A percentile compares a stretch with the other conserved stretches of the same genome.
Conservation (phyloP, 2,888 invertebrate genomes). For the Noctua comes region DNA sequence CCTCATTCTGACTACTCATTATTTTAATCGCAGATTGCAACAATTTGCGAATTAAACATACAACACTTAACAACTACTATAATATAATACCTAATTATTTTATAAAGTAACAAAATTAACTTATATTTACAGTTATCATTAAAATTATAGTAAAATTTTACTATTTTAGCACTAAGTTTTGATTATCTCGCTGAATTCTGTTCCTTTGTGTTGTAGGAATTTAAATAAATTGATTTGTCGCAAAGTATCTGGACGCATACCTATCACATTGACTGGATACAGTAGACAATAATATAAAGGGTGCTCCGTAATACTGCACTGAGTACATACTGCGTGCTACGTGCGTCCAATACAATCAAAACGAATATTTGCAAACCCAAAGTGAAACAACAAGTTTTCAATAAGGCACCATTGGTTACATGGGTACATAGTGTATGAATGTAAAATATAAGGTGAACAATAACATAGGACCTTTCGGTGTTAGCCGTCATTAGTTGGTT, state of each 20-base stretch:
- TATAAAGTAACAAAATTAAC: constrained; percentile 90
- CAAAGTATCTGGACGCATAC: constrained; percentile 56
- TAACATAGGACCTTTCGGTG: constrained; percentile 71
- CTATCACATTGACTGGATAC: constrained; percentile 61
- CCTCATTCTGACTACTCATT: constrained; percentile 87
- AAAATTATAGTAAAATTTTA: constrained; percentile 89
- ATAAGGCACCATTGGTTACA: constrained; percentile 88
- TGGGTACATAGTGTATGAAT: constrained; percentile 66
- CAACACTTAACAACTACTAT: constrained; percentile 89
- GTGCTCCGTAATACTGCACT: constrained; percentile 52
- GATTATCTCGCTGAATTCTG: constrained; percentile 73
- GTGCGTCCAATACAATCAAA: constrained; percentile 50
- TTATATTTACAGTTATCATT: constrained; percentile 90
- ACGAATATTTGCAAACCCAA: constrained; percentile 61
- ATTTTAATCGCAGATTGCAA: constrained; percentile 89
- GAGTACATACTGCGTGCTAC: constrained; percentile 29
- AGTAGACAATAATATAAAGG: constrained; percentile 34
- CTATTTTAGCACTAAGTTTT: constrained; percentile 85
- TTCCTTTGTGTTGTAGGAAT: constrained; percentile 57
- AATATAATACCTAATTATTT: constrained; percentile 90
- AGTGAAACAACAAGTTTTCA: constrained; percentile 69
- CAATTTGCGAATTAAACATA: constrained; percentile 90
- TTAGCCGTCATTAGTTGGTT: constrained; percentile 67
- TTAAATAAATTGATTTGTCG: constrained; percentile 60
- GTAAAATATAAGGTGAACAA: constrained; percentile 63